Base-by-base conservation (phyloP, 2,888 invertebrate genomes). In the Syritta pipiens region DNA sequence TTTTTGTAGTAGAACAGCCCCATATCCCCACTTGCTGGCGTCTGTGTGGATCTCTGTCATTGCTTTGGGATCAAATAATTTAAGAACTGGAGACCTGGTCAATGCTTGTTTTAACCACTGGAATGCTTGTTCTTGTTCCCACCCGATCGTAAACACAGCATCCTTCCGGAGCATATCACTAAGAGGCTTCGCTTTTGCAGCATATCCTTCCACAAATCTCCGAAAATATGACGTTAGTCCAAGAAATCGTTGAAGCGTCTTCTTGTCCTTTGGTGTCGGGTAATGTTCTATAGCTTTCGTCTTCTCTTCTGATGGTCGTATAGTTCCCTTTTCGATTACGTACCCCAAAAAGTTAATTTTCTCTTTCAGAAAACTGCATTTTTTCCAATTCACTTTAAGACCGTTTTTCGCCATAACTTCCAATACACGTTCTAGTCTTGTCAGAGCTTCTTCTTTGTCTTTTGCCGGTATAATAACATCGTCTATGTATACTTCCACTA, bases 401-500 rank as follows among this genome's bases (percentile, higher is more conserved):
- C 22, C 51, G n/a, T 53, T 53, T 12, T 17, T 35, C 1, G 22
- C 35, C 12, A 35, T 17, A 3, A 35, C 20, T 22, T 35, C 26
- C 4, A 53, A 14, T 10, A 53, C 22, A 7, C 12, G 4, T 28
- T 53, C 35, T 6, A 53, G 12, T 9, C 12, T n/a, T 4, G 20
- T 19, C 5, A 12, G 4, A 1, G 51, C 35, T 12, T 35, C 51
- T 9, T 53, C 35, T 1, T 53, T 1, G 17, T 12, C 14, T 1
- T n/a, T 22, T 2, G 51, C 35, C 35, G 51, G 32, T 35, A 53
- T 22, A 7, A 53, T 53, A 2, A 53, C 51, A 35, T 53, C 51
- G 12, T 53, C 51, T 35, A 35, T 53, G 4, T 49, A 53, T 6
- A 53, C 35, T 22, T 53, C 17, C 9, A 53, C 22, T 4, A 53